Conservation (phyloP, 2,113 vertebrate genomes). For the Synchiropus splendidus region DNA sequence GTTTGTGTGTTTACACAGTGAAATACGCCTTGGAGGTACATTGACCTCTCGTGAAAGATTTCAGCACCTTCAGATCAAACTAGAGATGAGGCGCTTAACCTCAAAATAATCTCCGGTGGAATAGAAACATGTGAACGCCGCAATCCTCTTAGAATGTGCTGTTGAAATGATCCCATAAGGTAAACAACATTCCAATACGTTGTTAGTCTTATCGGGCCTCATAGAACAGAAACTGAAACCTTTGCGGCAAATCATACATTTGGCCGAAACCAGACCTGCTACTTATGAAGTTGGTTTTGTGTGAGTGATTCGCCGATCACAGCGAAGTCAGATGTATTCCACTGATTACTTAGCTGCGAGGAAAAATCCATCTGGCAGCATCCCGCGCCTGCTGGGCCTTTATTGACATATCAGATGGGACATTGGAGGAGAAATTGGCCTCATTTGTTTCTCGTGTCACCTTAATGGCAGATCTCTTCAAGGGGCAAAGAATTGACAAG, state of each 20-base stretch:
- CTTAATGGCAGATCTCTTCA: conserved; percentile 66
- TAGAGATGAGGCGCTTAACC: too few species aligned
- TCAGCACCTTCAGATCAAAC: conserved; percentile 3
- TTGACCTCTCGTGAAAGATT: too few species aligned
- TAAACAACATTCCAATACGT: conserved; percentile 42
- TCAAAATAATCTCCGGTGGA: too few species aligned
- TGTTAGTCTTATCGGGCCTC: conserved; percentile 36
- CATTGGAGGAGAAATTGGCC: conserved; percentile 71
- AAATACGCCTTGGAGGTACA: too few species aligned
- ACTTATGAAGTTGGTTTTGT: conserved; percentile 55
- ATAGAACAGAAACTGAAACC: conserved; percentile 32
- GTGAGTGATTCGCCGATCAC: conserved; percentile 55
- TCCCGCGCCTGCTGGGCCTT: conserved; percentile 58
- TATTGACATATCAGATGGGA: conserved; percentile 72
- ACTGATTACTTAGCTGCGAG: conserved; percentile 59
- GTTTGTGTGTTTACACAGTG: too few species aligned
- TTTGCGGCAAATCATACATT: conserved; percentile 34
- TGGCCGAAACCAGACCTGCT: conserved; percentile 43
- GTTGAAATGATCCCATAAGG: conserved; percentile 1
- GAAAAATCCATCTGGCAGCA: conserved; percentile 63
- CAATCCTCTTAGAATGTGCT: neutral
- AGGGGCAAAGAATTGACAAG: conserved; percentile 66
- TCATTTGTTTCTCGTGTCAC: conserved; percentile 73
- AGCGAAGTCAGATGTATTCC: conserved; percentile 61
- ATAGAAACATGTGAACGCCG: too few species aligned